Base-by-base conservation (phyloP, 2,888 invertebrate genomes). In the Endomychus coccineus region DNA sequence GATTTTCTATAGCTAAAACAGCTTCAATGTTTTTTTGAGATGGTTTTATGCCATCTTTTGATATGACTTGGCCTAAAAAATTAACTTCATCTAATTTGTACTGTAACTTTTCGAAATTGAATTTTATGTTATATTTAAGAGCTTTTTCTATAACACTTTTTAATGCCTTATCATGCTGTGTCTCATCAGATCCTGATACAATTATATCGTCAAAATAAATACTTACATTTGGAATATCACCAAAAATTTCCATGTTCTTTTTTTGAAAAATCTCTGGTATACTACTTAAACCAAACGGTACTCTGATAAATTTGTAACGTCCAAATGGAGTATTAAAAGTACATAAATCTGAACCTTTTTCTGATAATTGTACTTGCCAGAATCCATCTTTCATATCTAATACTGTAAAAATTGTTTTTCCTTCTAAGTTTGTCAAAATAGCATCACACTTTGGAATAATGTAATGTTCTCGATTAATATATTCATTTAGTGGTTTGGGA, bases 31-130 rank as follows among this genome's bases (percentile, higher is more conserved):
- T 39, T 21, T 41, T 27, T 10, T 13, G 4, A 23, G 35, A 27
- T 9, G 43, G 40, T 40, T 40, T 27, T 10, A 45, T 21, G 17
- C 43, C 45, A 10, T 34, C 1, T 36, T 25, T 22, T 15, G 34
- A 39, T 31, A 45, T 41, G 9, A 34, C 34, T 25, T 34, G 39
- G 2, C 45, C 45, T 24, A 46, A 14, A 37, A 40, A 46, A 10
- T 21, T 24, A 7, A 45, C 42, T 29, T 41, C 19, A 7, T 32
- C 15, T 23, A 47, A 19, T 24, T 36, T 36, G 39, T 44, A 43
- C 27, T 40, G 44, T 7, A 52, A 34, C 37, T 51, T 46, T 16
- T 45, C 32, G 31, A 40, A 27, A 28, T 52, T 54, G 12, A 45
- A 44, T 45, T 43, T 42, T 11, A 43, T 44, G 36, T 46, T 45